Evolutionary conservation across 2,113 vertebrate genomes (phyloP), one percentile per base, ranked within the genome.

Genomic region (Mohoua ochrocephala): DNA sequence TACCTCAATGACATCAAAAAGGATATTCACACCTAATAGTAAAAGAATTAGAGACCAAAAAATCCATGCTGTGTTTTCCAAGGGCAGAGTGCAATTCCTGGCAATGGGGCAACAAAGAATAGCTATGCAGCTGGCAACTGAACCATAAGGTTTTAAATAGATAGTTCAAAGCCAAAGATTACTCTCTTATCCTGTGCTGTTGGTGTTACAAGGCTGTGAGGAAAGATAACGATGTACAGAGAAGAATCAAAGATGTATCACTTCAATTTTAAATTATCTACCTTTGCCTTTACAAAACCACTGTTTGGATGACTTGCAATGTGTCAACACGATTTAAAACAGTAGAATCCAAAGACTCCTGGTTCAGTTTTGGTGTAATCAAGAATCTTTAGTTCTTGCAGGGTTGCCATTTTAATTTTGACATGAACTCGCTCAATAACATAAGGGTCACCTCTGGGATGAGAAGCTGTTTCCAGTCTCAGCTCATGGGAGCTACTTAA

Each of bases 121-220:
- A 76, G 23, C 22, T 65, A 15, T 71, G 83, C 61, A 67, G 76
- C 60, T 89, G 80, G 84, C 76, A 95, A 86, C 24, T 20, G 33
- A 86, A 79, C 28, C 81, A 80, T 26, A 57, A 68, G 57, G 87
- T 81, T 96, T 96, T 96, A 96, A 95, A 94, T 71, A 95, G 94
- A 77, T 22, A 80, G 59, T 87, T 95, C 95, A 86, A 91, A 93
- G 91, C 44, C 69, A 94, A 75, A 95, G 76, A 96, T 96, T 84
- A 91, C 89, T 96, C 47, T 64, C 73, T 95, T 76, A 94, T 76
- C 74, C 77, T 77, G 23, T 11, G 12, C 68, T 96, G 68, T 47
- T 54, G 10, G 35, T 37, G 22, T 30, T 64, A 87, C 56, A 89
- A 76, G 65, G 76, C 61, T 50, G 57, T 65, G 63, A 92, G 24